phyloP scores from a whole-genome alignment of 2,888 invertebrate species.

The Melanophora roralis region DNA sequence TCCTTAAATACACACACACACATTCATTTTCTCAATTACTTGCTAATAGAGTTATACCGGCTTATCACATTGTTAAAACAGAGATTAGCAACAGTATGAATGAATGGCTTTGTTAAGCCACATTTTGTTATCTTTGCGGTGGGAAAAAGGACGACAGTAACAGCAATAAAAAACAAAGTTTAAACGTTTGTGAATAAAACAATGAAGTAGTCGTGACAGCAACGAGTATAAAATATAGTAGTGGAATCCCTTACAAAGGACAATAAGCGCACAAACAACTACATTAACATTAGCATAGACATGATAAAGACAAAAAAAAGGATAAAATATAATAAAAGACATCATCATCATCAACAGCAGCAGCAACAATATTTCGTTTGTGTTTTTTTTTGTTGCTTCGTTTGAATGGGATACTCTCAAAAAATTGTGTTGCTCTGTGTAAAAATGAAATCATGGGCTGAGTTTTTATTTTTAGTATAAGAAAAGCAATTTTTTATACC shows the following conservation, averaged over 20 bases:
- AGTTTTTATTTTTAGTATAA: no score
- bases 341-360: background rate
- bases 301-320: constrained; percentile 22
- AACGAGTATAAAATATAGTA: constrained; percentile 45
- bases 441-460: background rate
- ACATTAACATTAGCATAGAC: constrained; percentile 41
- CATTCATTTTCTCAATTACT: constrained; percentile 47
- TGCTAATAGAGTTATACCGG: constrained; percentile 47
- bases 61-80: constrained; percentile 57
- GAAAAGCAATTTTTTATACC: no score
- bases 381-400: constrained; percentile 13
- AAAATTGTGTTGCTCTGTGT: background rate
- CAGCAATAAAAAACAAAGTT: background rate
- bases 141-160: background rate
- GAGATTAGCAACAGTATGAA: constrained; percentile 30
- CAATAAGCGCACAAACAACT: constrained; percentile 34
- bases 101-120: constrained; percentile 57
- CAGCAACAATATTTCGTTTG: constrained; percentile 26
- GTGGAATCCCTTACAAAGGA: constrained; percentile 53
- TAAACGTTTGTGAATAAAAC: constrained; percentile 54
- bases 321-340: constrained; percentile 46
- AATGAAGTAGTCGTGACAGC: constrained; percentile 52
- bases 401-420: constrained; percentile 17
- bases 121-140: constrained; percentile 61
- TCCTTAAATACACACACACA: background rate